Percentiles rank a stretch among this genome's conserved stretches.
phyloP scores from a whole-genome alignment of 1,140 invertebrate species.

The Pseudomyrmex pallidus region DNA sequence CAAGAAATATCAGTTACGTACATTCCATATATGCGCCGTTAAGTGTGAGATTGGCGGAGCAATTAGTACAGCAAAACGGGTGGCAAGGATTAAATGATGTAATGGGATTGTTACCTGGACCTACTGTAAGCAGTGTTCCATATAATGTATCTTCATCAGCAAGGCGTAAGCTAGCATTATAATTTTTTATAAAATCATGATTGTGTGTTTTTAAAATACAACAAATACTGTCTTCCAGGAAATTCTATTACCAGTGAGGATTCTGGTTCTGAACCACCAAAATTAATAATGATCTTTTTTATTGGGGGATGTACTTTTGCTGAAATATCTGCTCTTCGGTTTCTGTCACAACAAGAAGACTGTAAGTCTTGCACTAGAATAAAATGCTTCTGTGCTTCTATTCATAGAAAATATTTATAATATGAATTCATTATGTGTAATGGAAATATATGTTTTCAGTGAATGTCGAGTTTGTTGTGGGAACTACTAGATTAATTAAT shows the following conservation, averaged over 20 bases:
- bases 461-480: slow-evolving; percentile 96
- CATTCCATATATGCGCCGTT: slow-evolving; percentile 97
- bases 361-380: slow-evolving; percentile 84
- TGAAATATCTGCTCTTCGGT: slow-evolving; percentile 96
- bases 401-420: not conserved
- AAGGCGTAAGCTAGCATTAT: slow-evolving; percentile 84
- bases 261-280: slow-evolving; percentile 89
- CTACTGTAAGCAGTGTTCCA: slow-evolving; percentile 81
- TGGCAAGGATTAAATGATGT: slow-evolving; percentile 91
- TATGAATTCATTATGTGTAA: not conserved
- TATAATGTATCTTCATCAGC: slow-evolving; percentile 77
- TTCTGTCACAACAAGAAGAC: slow-evolving; percentile 96
- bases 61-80: slow-evolving; percentile 92
- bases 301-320: slow-evolving; percentile 98
- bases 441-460: slow-evolving; percentile 85
- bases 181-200: slow-evolving; percentile 5
- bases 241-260: slow-evolving; percentile 88
- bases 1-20: slow-evolving; percentile 96
- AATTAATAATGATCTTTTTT: slow-evolving; percentile 96
- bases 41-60: slow-evolving; percentile 95
- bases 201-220: slow-evolving; percentile 4
- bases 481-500: slow-evolving; percentile 97
- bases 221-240: slow-evolving; percentile 76
- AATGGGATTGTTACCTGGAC: slow-evolving; percentile 88
- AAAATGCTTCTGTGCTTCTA: not conserved